Evolutionary conservation across 2,888 invertebrate species (phyloP), one percentile per base, ranked within the genome.

Genomic region (Acronicta aceris): DNA sequence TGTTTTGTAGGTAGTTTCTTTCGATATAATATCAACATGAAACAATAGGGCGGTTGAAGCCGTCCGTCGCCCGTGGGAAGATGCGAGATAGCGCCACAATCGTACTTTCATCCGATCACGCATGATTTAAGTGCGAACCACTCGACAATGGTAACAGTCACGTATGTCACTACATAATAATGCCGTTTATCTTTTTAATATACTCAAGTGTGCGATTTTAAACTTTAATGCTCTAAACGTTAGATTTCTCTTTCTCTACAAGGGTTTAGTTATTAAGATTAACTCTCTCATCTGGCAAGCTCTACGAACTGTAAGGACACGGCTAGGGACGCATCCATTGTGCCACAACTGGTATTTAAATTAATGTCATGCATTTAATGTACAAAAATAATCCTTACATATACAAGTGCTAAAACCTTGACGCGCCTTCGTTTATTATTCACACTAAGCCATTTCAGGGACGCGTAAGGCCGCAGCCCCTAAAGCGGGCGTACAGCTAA

Each of bases 91-190:
- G 82, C 79, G 67, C 78, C 77, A 84, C 87, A 88, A 87, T 89
- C 86, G 88, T 86, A 89, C 91, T 92, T 93, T 93, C 92, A 90
- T 90, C 89, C 81, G 83, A 92, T 88, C 89, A 90, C 87, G 89
- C 89, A 87, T 92, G 91, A 92, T 92, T 89, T 89, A 92, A 89
- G 88, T 90, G 92, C 81, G 91, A 91, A 90, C 83, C 78, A 63
- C 64, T 82, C 81, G 85, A 91, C 90, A 92, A 90, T 88, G 82
- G 81, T 78, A 82, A 78, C 63, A 62, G 68, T 58, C 66, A 68
- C 64, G 58, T 69, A 59, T 61, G 71, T 64, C 68, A 63, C 59
- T 62, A 55, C 40, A 71, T 69, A 53, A 50, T 50, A 27, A 56
- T 69, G 46, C 36, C n/a, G 49, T 55, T 52, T 56, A 69, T 53